Evolutionary conservation across 2,113 vertebrate genomes (phyloP).

Genomic region (Onychorhynchus coronatus): DNA sequence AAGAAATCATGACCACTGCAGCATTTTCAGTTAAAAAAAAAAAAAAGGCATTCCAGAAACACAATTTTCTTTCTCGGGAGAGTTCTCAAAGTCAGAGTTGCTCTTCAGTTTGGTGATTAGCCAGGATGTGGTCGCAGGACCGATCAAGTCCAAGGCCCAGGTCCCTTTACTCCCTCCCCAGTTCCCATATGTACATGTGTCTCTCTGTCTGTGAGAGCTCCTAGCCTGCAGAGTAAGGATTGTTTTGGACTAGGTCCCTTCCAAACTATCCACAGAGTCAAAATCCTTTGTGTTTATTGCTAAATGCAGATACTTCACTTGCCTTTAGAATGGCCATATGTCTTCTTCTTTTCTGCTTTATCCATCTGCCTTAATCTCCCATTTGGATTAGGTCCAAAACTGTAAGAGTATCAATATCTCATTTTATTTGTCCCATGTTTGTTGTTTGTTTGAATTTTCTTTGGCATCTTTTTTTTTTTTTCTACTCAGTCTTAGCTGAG

Average conservation of each 20-base stretch:
- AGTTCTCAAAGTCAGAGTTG: background rate
- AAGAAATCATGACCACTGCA: background rate
- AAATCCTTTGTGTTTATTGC: background rate
- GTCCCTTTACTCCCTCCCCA: accelerated
- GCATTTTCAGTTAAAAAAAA: background rate
- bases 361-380: background rate
- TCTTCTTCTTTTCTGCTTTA: background rate
- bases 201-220: background rate
- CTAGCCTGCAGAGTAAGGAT: background rate
- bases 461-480: background rate
- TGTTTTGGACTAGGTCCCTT: background rate
- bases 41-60: background rate
- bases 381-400: background rate
- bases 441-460: background rate
- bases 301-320: background rate
- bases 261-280: background rate
- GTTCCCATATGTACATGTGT: accelerated
- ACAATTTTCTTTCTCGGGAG: background rate
- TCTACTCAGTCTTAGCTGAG: background rate
- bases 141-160: background rate
- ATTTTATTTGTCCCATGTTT: background rate
- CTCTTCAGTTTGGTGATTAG: background rate
- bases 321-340: background rate
- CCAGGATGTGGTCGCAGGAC: background rate
- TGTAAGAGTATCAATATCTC: background rate